phyloP scores from a whole-genome alignment of 1,140 invertebrate species.

The Rhyzopertha dominica region DNA sequence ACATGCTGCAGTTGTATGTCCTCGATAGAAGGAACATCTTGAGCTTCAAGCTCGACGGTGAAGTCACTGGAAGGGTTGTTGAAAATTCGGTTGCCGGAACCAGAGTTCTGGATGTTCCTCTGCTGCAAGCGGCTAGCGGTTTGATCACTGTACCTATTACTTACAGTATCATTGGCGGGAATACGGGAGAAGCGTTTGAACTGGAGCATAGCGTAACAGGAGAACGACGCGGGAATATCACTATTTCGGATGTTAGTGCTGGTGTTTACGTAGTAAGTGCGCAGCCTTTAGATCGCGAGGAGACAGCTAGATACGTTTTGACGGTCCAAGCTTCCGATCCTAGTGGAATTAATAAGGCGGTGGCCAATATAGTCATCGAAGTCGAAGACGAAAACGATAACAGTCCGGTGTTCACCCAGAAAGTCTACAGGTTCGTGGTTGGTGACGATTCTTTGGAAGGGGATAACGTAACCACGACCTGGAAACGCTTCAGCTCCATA shows the following conservation, averaged over 20 bases:
- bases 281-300: constrained; percentile 68
- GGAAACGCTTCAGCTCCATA: constrained; percentile 71
- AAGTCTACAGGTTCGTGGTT: constrained; percentile 73
- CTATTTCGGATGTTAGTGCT: constrained; percentile 53
- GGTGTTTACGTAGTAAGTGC: constrained; percentile 68
- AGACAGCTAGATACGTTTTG: constrained; percentile 61
- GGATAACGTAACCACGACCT: constrained; percentile 52
- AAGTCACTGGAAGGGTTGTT: constrained; percentile 52
- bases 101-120: constrained; percentile 60
- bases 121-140: constrained; percentile 56
- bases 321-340: constrained; percentile 70
- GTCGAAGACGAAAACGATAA: constrained; percentile 89
- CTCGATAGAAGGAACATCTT: constrained; percentile 75
- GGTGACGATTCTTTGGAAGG: constrained; percentile 51
- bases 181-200: constrained; percentile 63
- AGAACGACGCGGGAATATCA: constrained; percentile 53
- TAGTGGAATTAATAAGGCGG: constrained; percentile 66
- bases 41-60: constrained; percentile 67
- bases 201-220: constrained; percentile 56
- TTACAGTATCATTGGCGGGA: constrained; percentile 72
- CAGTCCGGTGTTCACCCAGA: constrained; percentile 71
- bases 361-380: constrained; percentile 64
- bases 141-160: constrained; percentile 58
- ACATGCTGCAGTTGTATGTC: constrained; percentile 74
- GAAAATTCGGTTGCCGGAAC: constrained; percentile 72